Evolutionary conservation across 2,888 invertebrate species (phyloP).

Genomic region (Hedychridium roseum): DNA sequence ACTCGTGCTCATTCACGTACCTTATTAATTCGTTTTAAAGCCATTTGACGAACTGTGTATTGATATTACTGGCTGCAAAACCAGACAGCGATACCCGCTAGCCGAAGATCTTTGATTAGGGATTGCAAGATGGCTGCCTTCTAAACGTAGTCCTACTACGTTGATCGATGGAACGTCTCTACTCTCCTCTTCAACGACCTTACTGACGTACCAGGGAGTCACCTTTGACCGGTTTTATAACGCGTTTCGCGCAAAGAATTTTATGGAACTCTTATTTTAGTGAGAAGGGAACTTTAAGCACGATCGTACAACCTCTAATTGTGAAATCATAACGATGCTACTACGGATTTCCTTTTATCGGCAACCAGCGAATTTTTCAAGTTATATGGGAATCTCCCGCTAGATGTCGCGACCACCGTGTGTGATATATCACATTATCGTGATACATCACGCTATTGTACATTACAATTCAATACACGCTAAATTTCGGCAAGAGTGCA

Average conservation of each 20-base stretch:
- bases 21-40: conserved; percentile 98
- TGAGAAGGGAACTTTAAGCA: background rate
- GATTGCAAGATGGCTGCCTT: conserved; percentile 87
- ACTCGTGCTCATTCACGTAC: conserved; percentile 69
- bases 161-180: conserved; percentile 66
- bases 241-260: too few relatives aligned
- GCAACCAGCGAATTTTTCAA: conserved; percentile 47
- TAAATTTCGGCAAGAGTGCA: too few relatives aligned
- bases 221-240: conserved; percentile 10
- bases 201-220: too few relatives aligned
- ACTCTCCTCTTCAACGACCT: conserved; percentile 21
- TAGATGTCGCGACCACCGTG: conserved; percentile 44
- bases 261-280: too few relatives aligned
- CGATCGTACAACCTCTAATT: conserved; percentile 14
- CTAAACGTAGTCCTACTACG: conserved; percentile 80
- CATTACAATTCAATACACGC: too few relatives aligned
- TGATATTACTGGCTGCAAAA: conserved; percentile 79
- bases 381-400: conserved; percentile 19
- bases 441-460: too few relatives aligned
- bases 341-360: conserved; percentile 59
- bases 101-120: conserved; percentile 86
- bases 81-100: conserved; percentile 83
- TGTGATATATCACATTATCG: too few relatives aligned
- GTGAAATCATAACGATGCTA: conserved; percentile 31
- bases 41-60: conserved; percentile 72